Evolutionary conservation across 2,888 invertebrate species (phyloP), one percentile per base, ranked within the genome.

Genomic region (Callosobruchus maculatus): DNA sequence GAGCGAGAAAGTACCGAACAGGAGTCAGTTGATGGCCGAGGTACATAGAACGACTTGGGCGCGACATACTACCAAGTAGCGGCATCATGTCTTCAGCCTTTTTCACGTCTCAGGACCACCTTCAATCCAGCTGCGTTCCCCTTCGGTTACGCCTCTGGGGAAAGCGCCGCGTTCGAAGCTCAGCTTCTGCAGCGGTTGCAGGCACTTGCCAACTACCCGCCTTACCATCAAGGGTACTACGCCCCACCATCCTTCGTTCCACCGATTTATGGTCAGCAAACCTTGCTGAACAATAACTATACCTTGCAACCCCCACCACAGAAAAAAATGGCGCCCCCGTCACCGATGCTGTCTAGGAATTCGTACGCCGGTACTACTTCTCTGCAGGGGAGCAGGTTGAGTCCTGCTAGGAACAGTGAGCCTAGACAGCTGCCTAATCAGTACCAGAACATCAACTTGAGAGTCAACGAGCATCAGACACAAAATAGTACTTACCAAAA

Each of bases 1-100:
- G 49, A 95, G 95, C 87, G 96, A 95, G 83, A 94, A 94, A 85
- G 93, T 95, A 76, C 95, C 95, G 4, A 93, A 95, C 84, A 91
- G 95, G 73, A 95, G 93, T 86, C 95, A 95, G 84, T 90, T 95
- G 85, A 94, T 95, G 94, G 92, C 92, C 22, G 94, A 95, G 81
- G 91, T 96, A 79, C 93, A 93, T 83, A 89, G 95, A 79, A 92
- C 94, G 7, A 92, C 93, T 77, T 96, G 95, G 95, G 95, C 95
- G 21, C 89, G 96, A 80, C 96, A 96, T 84, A 96, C 96, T 30
- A 96, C 95, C 49, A 96, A 95, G 68, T 21, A 1, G 22, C 13
- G 5, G 13, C 21, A 7, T 68, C 21, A 18, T 49, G 49, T 18
- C 49, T 49, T 3, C 21, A 21, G 20, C 68, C 68, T 7, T 68